Evolutionary conservation across 2,888 invertebrate species (phyloP).

Genomic region (Psylliodes chrysocephalus): DNA sequence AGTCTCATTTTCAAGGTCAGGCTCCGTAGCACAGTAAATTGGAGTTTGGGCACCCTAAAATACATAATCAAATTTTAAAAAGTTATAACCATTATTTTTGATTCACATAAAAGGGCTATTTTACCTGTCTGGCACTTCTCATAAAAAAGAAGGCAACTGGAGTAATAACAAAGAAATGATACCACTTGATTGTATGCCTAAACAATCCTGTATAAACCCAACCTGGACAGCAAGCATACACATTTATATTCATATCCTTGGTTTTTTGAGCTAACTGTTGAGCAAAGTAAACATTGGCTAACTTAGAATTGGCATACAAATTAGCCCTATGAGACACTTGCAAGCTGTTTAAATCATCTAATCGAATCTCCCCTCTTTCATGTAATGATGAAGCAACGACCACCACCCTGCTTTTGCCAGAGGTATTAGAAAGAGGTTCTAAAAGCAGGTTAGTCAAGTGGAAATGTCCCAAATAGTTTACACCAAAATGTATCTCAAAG

Average conservation of each 20-base stretch:
- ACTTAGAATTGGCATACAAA: slow-evolving; percentile 80
- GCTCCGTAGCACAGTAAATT: slow-evolving; percentile 79
- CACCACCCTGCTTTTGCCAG: slow-evolving; percentile 71
- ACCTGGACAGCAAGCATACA: slow-evolving; percentile 80
- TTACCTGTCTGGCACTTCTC: slow-evolving; percentile 78
- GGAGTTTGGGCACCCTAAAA: slow-evolving; percentile 83
- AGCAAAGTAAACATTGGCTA: slow-evolving; percentile 80
- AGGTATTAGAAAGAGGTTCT: slow-evolving; percentile 57
- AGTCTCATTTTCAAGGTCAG: slow-evolving; percentile 68
- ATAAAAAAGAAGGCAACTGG: slow-evolving; percentile 78
- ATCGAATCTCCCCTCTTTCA: slow-evolving; percentile 74
- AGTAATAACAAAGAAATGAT: slow-evolving; percentile 76
- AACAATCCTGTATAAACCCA: slow-evolving; percentile 83
- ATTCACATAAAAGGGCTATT: background rate
- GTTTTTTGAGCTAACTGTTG: slow-evolving; percentile 71
- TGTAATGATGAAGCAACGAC: slow-evolving; percentile 78
- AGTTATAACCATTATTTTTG: background rate
- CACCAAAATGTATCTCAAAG: slow-evolving; percentile 83
- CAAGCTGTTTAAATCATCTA: slow-evolving; percentile 74
- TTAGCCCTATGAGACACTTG: slow-evolving; percentile 64
- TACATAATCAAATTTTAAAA: background rate
- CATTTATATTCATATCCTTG: slow-evolving; percentile 69
- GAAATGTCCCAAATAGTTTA: slow-evolving; percentile 88
- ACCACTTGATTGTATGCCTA: slow-evolving; percentile 74
- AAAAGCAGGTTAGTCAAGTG: slow-evolving; percentile 82